These are phyloP conservation scores for Eupithecia abbreviata DNA, from an alignment of 2,888 invertebrate species.

Conservation along the genomic window DNA sequence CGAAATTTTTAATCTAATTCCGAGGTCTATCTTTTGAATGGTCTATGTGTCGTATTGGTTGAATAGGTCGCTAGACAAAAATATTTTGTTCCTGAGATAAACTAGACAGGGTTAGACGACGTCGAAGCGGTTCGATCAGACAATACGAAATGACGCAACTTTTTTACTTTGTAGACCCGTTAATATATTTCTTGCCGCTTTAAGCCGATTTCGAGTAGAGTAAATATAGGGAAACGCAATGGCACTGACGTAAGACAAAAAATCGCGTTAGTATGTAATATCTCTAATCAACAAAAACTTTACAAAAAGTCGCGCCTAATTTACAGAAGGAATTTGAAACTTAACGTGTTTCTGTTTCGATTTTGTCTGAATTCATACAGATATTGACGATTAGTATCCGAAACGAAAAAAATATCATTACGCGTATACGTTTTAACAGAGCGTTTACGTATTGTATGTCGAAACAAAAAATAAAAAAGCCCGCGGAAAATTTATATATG, in stretches of 20 bases:
- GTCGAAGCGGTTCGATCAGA: neutral
- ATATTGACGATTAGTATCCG: neutral
- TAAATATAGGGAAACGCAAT: neutral
- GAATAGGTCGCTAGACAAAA: neutral
- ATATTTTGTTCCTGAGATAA: neutral
- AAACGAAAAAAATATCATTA: neutral
- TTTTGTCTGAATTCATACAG: neutral
- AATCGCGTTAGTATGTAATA: neutral
- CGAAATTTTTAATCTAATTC: neutral
- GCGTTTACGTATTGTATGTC: neutral
- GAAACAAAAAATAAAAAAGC: neutral
- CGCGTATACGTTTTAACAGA: neutral
- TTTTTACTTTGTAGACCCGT: neutral
- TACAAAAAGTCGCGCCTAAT: neutral
- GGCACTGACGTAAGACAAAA: neutral
- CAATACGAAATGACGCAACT: neutral
- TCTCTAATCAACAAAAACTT: neutral
- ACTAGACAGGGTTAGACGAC: too few relatives aligned
- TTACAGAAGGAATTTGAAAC: neutral
- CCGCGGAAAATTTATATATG: neutral
- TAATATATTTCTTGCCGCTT: neutral
- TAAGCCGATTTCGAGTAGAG: neutral
- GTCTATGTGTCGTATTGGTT: neutral
- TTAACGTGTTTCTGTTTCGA: neutral
- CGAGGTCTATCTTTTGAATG: neutral